These are phyloP conservation scores for Perdix hodgsoniae DNA, from an alignment of 2,797 vertebrate species.

Conservation along the genomic window DNA sequence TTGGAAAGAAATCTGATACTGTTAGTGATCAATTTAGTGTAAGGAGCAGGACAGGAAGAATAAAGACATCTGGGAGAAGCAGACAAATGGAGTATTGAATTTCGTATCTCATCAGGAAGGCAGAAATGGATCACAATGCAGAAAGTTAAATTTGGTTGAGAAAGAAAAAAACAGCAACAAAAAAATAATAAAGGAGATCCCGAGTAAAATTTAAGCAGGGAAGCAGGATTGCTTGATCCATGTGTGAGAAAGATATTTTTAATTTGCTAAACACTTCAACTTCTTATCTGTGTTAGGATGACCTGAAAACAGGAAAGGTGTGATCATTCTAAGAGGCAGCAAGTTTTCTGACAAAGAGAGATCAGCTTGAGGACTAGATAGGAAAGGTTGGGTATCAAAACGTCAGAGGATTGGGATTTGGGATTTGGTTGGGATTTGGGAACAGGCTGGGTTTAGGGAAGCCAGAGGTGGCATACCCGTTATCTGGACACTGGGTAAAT, in stretches of 20 bases:
- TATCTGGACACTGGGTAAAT: not conserved
- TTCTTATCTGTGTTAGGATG: not conserved
- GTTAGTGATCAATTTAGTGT: not conserved
- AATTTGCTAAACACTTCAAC: not conserved
- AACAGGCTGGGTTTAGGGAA: not conserved
- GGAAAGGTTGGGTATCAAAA: not conserved
- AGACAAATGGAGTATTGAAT: not conserved
- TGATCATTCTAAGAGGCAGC: not conserved
- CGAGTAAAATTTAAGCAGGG: not conserved
- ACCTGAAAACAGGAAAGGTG: not conserved
- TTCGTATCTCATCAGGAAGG: not conserved
- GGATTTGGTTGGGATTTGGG: slow-evolving; percentile 5
- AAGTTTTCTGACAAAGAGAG: not conserved
- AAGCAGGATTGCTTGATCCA: not conserved
- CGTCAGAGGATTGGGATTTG: slow-evolving; percentile 27
- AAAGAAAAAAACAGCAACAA: not conserved
- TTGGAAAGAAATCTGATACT: not conserved
- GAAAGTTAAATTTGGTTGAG: not conserved
- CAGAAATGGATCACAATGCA: not conserved
- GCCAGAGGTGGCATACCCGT: not conserved
- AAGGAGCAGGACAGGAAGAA: not conserved
- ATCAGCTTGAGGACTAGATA: not conserved
- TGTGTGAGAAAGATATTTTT: not conserved
- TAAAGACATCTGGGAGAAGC: not conserved
- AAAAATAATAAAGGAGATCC: not conserved